phyloP scores from a whole-genome alignment of 1,140 invertebrate genomes.

The Leptoteleia sp. region DNA sequence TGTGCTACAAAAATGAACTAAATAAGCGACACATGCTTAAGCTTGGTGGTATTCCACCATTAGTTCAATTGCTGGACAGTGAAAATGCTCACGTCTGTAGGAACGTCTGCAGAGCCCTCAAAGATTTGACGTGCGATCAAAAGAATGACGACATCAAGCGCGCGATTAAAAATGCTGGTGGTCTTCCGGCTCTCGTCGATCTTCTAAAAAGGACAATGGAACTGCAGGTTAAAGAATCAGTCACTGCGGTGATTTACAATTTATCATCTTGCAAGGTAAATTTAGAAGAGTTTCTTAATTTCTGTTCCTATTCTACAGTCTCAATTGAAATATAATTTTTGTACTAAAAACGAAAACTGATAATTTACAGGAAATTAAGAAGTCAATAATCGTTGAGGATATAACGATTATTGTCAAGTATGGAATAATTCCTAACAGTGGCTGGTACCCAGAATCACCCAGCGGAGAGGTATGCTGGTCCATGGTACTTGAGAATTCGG shows the following conservation, averaged over 20 bases:
- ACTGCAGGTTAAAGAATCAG: slow-evolving; percentile 97
- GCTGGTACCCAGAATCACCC: slow-evolving; percentile 92
- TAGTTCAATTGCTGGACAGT: slow-evolving; percentile 94
- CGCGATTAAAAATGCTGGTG: slow-evolving; percentile 96
- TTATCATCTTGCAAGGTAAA: slow-evolving; percentile 96
- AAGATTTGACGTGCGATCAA: slow-evolving; percentile 98
- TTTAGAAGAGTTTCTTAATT: too few species aligned
- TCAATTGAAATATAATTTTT: too few species aligned
- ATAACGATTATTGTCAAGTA: slow-evolving; percentile 93
- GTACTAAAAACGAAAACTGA: background rate
- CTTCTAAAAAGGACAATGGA: slow-evolving; percentile 93
- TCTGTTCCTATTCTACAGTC: too few species aligned
- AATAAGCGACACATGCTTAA: slow-evolving; percentile 98
- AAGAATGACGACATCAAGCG: slow-evolving; percentile 99
- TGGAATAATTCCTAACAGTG: slow-evolving; percentile 97
- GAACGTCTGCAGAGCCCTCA: slow-evolving; percentile 97
- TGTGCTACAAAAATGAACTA: slow-evolving; percentile 99
- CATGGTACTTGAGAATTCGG: slow-evolving; percentile 97
- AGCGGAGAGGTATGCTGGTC: slow-evolving; percentile 95
- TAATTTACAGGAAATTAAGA: slow-evolving; percentile 92
- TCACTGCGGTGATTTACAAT: slow-evolving; percentile 99
- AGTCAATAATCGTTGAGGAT: slow-evolving; percentile 96
- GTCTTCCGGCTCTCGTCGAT: slow-evolving; percentile 94
- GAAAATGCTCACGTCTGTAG: slow-evolving; percentile 97
- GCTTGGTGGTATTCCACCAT: slow-evolving; percentile 94